Base-by-base conservation (phyloP, 2,797 vertebrate species). In the Dermochelys coriacea region DNA sequence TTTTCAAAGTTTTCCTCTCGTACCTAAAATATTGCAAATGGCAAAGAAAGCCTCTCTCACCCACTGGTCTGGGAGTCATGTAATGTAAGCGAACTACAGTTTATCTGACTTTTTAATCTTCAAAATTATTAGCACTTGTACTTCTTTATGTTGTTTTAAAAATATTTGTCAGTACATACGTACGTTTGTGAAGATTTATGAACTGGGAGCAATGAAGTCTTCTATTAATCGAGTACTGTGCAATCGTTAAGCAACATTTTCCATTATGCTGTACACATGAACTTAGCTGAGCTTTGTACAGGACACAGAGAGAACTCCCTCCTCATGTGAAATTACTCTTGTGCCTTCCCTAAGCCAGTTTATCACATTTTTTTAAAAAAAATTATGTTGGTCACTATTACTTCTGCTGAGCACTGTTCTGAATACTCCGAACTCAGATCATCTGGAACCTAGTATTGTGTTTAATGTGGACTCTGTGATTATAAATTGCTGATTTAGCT, bases 151-250 rank as follows among this genome's bases (percentile, higher is more conserved):
- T 91, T 97, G 85, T 61, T 89, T 95, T n/a, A 87, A 87, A 93
- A 96, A 92, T 82, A 91, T 78, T 84, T 92, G 88, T 92, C 82
- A 89, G 89, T 96, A 93, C 93, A 89, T 74, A 95, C 74, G 90
- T 88, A 93, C 90, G 88, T 94, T 94, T 80, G 92, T 84, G 87
- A 94, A 86, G 90, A 95, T 88, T 95, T 95, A 94, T 91, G 93
- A 89, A 94, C 87, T 94, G 94, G 94, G 95, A 97, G 91, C 90
- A 87, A 50, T 86, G 91, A 93, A 93, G 88, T 93, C 92, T 97
- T 87, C 68, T 89, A 87, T 93, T 94, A 95, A 96, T 96, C 95
- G 95, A 47, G 93, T 77, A 80, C 83, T 83, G 57, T 31, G 93
- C 84, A 91, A 91, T 54, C 14, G 61, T 27, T 54, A 95, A 96